phyloP scores from a whole-genome alignment of 1,140 invertebrate species.

The Pseudomyrmex gracilis region DNA sequence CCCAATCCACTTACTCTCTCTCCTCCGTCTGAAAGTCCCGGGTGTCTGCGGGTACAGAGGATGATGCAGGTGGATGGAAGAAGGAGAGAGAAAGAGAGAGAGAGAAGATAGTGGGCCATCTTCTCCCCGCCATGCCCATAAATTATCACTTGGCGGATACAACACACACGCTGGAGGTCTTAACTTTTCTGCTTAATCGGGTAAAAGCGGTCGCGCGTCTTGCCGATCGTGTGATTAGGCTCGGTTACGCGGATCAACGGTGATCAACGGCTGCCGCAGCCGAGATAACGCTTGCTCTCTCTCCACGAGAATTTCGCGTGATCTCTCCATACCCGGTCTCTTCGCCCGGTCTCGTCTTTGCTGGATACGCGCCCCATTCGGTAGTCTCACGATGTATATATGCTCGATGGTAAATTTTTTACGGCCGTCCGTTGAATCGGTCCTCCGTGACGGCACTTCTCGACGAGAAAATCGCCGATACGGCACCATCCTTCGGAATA shows the following conservation, averaged over 20 bases:
- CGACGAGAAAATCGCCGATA: conserved; percentile 38
- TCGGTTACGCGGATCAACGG: conserved; percentile 46
- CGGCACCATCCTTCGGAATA: conserved; percentile 42
- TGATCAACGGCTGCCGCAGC: conserved; percentile 18
- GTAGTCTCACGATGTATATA: conserved; percentile 25
- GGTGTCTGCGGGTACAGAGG: conserved; percentile 34
- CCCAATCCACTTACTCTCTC: conserved; percentile 70
- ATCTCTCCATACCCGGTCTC: conserved; percentile 39
- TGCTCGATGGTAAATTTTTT: conserved; percentile 52
- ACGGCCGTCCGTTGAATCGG: conserved; percentile 35
- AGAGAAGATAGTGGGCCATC: neutral
- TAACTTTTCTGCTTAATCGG: conserved; percentile 63
- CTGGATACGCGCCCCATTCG: conserved; percentile 6
- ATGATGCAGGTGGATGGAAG: neutral
- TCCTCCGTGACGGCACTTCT: conserved; percentile 34
- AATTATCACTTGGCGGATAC: conserved; percentile 65
- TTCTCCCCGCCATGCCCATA: conserved; percentile 38
- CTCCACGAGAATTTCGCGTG: conserved; percentile 15
- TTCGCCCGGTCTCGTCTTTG: neutral
- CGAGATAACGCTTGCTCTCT: conserved; percentile 21
- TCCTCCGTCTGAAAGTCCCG: conserved; percentile 25
- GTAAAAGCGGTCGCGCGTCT: conserved; percentile 29
- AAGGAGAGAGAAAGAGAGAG: neutral
- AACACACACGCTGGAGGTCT: conserved; percentile 4
- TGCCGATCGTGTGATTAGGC: conserved; percentile 68